These are phyloP conservation scores for Frankliniella fusca DNA, from an alignment of 2,888 invertebrate species.

Conservation along the genomic window DNA sequence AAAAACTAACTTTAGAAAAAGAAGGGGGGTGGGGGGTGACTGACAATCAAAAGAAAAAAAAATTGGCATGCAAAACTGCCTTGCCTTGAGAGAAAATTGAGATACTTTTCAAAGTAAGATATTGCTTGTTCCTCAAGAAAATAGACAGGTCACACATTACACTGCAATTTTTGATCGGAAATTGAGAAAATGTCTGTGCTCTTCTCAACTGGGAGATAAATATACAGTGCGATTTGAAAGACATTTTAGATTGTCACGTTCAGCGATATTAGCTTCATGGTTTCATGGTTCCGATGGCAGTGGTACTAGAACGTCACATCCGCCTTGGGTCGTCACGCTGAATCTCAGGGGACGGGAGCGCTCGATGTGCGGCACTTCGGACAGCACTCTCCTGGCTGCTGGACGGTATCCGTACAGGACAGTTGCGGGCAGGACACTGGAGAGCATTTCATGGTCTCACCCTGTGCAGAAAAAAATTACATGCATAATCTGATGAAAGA, in stretches of 20 bases:
- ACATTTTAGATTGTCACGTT: neutral
- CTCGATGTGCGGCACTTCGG: slow-evolving; percentile 45
- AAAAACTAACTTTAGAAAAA: neutral
- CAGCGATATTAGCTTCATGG: neutral
- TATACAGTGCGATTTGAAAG: neutral
- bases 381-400: slow-evolving; percentile 49
- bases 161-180: neutral
- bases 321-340: neutral
- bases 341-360: neutral
- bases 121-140: neutral
- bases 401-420: slow-evolving; percentile 46
- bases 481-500: neutral
- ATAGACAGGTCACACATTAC: neutral
- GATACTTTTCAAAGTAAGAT: neutral
- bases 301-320: neutral
- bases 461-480: slow-evolving; percentile 40
- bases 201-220: neutral
- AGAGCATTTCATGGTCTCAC: slow-evolving; percentile 50
- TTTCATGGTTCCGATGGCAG: neutral
- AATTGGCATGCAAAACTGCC: neutral
- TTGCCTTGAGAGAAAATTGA: neutral
- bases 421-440: slow-evolving; percentile 48
- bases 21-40: neutral
- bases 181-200: neutral
- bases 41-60: neutral